phyloP scores from a whole-genome alignment of 1,140 invertebrate genomes.

The Octopus bimaculoides region DNA sequence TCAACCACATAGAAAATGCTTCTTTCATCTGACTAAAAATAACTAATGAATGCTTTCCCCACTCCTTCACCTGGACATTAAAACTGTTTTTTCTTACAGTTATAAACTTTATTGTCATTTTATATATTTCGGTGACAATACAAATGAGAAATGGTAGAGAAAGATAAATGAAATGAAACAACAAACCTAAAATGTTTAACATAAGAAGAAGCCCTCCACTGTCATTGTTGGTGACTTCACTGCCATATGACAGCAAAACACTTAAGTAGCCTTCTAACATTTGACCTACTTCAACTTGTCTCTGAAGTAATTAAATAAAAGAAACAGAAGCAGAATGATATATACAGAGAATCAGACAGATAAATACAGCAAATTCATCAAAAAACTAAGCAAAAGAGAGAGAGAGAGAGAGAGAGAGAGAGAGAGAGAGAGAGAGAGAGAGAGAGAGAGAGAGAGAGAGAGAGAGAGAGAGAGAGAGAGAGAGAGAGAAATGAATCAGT shows the following conservation, averaged over 20 bases:
- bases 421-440: not conserved
- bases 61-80: no score
- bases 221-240: not conserved
- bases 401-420: not conserved
- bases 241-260: constrained; percentile 35
- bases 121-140: no score
- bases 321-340: constrained; percentile 9
- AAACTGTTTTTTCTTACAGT: no score
- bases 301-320: constrained; percentile 48
- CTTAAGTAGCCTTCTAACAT: constrained; percentile 61
- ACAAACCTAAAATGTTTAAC: not conserved
- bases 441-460: not conserved
- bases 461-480: not conserved
- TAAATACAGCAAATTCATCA: not conserved
- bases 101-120: no score
- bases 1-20: no score
- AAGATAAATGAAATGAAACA: no score
- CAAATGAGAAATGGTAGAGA: no score
- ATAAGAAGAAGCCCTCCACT: not conserved
- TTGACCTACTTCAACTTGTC: constrained; percentile 64
- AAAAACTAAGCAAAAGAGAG: not conserved
- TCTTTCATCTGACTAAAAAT: no score
- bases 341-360: constrained; percentile 3
- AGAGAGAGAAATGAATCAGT: no score
- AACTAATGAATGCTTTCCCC: no score